These are phyloP conservation scores for Petaurus breviceps DNA, from an alignment of 2,113 vertebrate species.

Conservation along the genomic window DNA sequence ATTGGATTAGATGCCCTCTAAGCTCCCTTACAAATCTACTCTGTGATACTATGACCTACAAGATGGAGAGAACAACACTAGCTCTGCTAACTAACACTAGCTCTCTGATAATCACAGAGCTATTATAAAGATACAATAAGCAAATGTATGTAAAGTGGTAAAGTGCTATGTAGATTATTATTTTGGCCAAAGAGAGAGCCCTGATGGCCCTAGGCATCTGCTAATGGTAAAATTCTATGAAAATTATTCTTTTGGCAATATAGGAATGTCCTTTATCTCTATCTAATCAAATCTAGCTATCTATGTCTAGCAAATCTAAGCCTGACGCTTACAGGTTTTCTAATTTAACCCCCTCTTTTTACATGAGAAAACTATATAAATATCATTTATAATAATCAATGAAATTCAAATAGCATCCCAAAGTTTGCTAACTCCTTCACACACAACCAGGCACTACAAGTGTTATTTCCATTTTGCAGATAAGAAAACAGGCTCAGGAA, in stretches of 20 bases:
- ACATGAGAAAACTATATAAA: not conserved
- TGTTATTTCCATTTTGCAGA: not conserved
- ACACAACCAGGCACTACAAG: not conserved
- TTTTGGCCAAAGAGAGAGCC: not conserved
- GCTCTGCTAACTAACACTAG: not conserved
- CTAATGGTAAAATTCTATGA: not conserved
- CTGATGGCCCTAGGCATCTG: not conserved
- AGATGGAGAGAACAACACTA: not conserved
- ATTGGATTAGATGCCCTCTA: not conserved
- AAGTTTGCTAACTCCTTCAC: not conserved
- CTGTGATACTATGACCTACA: not conserved
- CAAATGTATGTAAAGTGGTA: not conserved
- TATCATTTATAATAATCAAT: not conserved
- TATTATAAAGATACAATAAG: not conserved
- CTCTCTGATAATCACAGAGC: not conserved
- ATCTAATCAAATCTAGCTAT: not conserved
- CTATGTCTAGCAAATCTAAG: not conserved
- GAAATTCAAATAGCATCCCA: not conserved
- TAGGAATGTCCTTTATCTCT: not conserved
- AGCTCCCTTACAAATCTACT: not conserved
- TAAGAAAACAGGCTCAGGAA: conserved; percentile 1
- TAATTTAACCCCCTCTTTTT: not conserved
- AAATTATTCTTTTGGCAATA: not conserved
- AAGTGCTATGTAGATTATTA: not conserved
- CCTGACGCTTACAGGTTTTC: not conserved